Base-by-base conservation (phyloP, 2,888 invertebrate genomes). In the Cyaniris semiargus region DNA sequence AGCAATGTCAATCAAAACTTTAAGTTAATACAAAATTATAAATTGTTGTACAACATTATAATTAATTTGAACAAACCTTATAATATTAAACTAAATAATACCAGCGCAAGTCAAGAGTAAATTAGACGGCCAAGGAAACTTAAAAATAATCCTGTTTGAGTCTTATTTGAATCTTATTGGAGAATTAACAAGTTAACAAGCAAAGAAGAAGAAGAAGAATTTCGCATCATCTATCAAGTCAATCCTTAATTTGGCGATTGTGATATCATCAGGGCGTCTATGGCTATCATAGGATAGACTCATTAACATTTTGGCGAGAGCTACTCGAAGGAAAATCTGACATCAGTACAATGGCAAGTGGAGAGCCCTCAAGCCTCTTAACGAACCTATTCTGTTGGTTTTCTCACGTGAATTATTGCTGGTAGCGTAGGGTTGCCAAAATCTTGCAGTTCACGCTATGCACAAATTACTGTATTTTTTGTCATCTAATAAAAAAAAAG, bases 311-410 rank as follows among this genome's bases (percentile, higher is more conserved):
- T 89, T 84, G 87, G 87, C 83, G 82, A 83, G 86, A 83, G 82
- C 82, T 85, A 58, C 58, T 74, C 72, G 60, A 72, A 34, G 80
- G 82, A 83, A 84, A 84, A 85, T 82, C 86, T 87, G 90, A 91
- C 90, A 87, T 85, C 86, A 83, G 86, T 87, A 91, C 90, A 91
- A 92, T 88, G 85, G 84, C 79, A 82, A 82, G 83, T 82, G 82
- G 84, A 92, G 92, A 82, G 90, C 91, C 83, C 92, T 93, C 83
- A 81, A 87, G 86, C 82, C 87, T 89, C 90, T 91, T 93, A 94
- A 94, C 93, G 93, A 94, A 91, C 86, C 89, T 85, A 93, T 93
- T 93, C 91, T 91, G 88, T 90, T 85, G 87, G 86, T 86, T 89
- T 91, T 93, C 93, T 91, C 92, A 91, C 88, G 93, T 91, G 90